Evolutionary conservation across 2,888 invertebrate species (phyloP), one percentile per base, ranked within the genome.

Genomic region (Aquatica leii): DNA sequence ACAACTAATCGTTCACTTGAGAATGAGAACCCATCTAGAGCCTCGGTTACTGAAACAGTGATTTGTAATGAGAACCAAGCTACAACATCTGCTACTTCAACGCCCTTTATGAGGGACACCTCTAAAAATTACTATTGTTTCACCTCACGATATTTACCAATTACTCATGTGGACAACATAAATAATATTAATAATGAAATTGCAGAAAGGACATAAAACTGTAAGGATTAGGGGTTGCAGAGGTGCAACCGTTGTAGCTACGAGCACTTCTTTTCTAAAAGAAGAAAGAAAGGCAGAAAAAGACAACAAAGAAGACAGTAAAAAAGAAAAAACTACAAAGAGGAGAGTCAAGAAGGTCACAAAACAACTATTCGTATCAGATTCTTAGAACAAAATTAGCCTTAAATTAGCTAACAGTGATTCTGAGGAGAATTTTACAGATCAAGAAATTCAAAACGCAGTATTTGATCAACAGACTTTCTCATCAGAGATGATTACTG

Each of bases 11-110:
- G 5, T 31, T 31, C 31, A 31, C 31, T 31, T 31, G 9, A 9
- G 4, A 31, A 31, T 31, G 9, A 31, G 4, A 31, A n/a, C n/a
- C n/a, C n/a, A n/a, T n/a, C n/a, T n/a, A n/a, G n/a, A n/a, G n/a
- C n/a, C 31, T n/a, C n/a, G n/a, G n/a, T n/a, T 9, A 31, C 31
- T 9, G 4, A 31, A 9, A 31, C 5, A 31, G 4, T 31, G 31
- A 31, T 31, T 31, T 46, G 46, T 6, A 46, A 14, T 46, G 46
- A 46, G 14, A 8, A 46, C 17, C 46, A 46, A 15, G 46, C 17
- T 46, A 15, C 46, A 15, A 46, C 46, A 46, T 17, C 17, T 17
- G n/a, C 46, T 14, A 46, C 6, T 14, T 46, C 17, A 46, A 46
- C 46, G 15, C 17, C 14, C 14, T 46, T 8, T 15, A 46, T 31